phyloP scores from a whole-genome alignment of 2,113 vertebrate genomes.

The Uria aalge region DNA sequence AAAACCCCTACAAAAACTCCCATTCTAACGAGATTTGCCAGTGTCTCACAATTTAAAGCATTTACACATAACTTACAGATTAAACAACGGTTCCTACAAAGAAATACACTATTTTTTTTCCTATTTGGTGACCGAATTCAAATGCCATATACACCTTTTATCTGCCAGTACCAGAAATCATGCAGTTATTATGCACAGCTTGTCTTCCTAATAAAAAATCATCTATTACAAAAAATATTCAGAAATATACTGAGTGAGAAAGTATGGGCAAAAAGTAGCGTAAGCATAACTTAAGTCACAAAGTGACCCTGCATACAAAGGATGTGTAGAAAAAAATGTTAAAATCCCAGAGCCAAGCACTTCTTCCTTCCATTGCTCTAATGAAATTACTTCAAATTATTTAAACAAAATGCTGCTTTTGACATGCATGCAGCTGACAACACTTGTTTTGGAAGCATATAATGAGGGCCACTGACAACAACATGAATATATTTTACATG shows the following conservation, averaged over 20 bases:
- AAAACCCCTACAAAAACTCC: neutral
- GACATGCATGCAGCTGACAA: neutral
- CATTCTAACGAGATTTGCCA: neutral
- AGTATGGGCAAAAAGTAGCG: neutral
- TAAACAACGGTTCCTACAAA: neutral
- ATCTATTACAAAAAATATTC: neutral
- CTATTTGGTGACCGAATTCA: neutral
- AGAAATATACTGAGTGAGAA: neutral
- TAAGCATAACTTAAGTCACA: neutral
- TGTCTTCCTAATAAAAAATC: neutral
- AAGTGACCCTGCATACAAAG: neutral
- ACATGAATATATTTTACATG: neutral
- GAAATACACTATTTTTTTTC: neutral
- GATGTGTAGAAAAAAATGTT: rapidly evolving
- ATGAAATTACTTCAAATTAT: neutral
- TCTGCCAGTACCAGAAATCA: neutral
- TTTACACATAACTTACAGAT: rapidly evolving
- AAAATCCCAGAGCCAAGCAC: neutral
- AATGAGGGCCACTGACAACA: neutral
- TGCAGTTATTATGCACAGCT: neutral
- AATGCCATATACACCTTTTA: neutral
- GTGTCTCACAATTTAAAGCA: neutral
- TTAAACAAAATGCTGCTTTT: neutral
- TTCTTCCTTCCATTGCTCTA: neutral
- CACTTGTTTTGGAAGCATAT: neutral